Base-by-base conservation (phyloP, 2,113 vertebrate genomes). In the Dromiciops gliroides region DNA sequence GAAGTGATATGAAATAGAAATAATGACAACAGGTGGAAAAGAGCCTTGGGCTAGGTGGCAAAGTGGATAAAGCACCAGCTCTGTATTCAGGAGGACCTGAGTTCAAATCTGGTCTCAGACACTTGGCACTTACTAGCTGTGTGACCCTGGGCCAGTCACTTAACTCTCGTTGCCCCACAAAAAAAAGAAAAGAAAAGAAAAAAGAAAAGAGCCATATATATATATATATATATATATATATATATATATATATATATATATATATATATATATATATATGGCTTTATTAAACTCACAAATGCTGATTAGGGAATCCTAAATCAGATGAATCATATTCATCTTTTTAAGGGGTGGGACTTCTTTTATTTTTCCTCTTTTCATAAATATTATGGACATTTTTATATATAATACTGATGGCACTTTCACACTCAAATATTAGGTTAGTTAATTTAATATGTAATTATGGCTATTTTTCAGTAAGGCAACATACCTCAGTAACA, bases 1-100 rank as follows among this genome's bases (percentile, higher is more conserved):
- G 1, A 56, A 94, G 93, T 93, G 31, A 96, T 97, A 92, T 47
- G 19, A 93, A 60, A 19, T 4, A 0, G 9, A 75, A 83, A 25
- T 93, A n/a, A 94, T 53, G 50, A 31, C 14, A 92, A 50, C 26
- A 89, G 5, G 1, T 11, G 49, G 12, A 83, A 95, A 96, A 93
- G 22, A 93, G 50, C 8, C 16, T n/a, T 11, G n/a, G n/a, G n/a
- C n/a, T n/a, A n/a, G n/a, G n/a, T n/a, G n/a, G n/a, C n/a, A n/a
- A n/a, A n/a, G n/a, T n/a, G n/a, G n/a, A n/a, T n/a, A n/a, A n/a
- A n/a, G n/a, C n/a, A n/a, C n/a, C n/a, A n/a, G n/a, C n/a, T n/a
- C n/a, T n/a, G n/a, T n/a, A n/a, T n/a, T n/a, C n/a, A n/a, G n/a
- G n/a, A n/a, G n/a, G n/a, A n/a, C n/a, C n/a, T n/a, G n/a, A n/a